Percentiles rank a stretch among this genome's conserved stretches.
These are phyloP conservation scores for Terebella lapidaria DNA, from an alignment of 2,888 invertebrate genomes.

Conservation along the genomic window DNA sequence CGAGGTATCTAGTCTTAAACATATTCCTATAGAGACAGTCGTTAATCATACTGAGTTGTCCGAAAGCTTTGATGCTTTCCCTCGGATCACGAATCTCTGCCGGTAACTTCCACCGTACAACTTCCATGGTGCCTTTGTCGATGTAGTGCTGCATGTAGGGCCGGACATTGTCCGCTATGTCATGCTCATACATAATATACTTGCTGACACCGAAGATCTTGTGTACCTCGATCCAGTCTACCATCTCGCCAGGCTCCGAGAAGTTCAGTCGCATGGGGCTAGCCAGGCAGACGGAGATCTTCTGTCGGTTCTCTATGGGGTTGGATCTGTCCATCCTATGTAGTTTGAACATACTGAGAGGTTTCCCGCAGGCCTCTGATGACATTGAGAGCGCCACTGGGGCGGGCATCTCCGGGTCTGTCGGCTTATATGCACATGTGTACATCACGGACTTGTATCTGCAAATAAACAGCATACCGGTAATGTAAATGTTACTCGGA, in stretches of 20 bases:
- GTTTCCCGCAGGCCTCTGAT: neutral
- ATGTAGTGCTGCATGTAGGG: neutral
- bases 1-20: slow-evolving; percentile 31
- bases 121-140: neutral
- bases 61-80: slow-evolving; percentile 36
- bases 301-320: neutral
- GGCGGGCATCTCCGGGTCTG: neutral
- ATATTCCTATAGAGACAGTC: slow-evolving; percentile 43
- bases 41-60: slow-evolving; percentile 38
- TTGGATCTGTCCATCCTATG: neutral
- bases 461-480: no score
- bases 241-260: neutral
- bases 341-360: neutral
- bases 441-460: neutral
- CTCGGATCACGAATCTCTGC: neutral
- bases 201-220: neutral
- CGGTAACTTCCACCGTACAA: neutral
- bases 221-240: slow-evolving; percentile 2
- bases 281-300: neutral
- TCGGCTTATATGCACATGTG: neutral
- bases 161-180: neutral
- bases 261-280: slow-evolving; percentile 2
- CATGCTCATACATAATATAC: neutral
- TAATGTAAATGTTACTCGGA: no score
- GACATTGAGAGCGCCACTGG: neutral